Conservation (phyloP, 2,888 invertebrate genomes). For the Colostygia pectinataria region DNA sequence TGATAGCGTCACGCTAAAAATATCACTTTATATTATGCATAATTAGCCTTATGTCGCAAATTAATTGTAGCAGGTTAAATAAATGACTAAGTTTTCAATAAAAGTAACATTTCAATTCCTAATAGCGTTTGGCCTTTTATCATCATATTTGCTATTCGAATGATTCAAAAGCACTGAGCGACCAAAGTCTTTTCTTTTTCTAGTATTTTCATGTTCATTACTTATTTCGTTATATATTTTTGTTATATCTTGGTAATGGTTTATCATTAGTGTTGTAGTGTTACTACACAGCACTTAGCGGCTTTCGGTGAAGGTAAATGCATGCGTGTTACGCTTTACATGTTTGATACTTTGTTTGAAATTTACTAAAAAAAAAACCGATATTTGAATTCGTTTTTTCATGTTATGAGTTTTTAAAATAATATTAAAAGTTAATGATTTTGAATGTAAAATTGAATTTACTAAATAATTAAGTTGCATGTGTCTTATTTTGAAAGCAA, state of each 20-base stretch:
- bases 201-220: slow-evolving; percentile 49
- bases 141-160: no score
- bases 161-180: slow-evolving; percentile 28
- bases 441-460: not conserved
- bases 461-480: slow-evolving; percentile 45
- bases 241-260: slow-evolving; percentile 48
- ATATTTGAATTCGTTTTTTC: no score
- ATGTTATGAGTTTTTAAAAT: no score
- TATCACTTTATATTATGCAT: no score
- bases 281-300: slow-evolving; percentile 61
- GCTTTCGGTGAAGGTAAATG: slow-evolving; percentile 79
- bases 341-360: slow-evolving; percentile 44
- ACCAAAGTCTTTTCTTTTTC: slow-evolving; percentile 50
- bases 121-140: no score
- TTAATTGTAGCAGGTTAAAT: no score
- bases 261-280: slow-evolving; percentile 62
- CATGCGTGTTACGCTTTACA: slow-evolving; percentile 69
- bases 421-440: not conserved
- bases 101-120: no score
- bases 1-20: no score
- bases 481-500: slow-evolving; percentile 48
- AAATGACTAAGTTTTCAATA: not conserved
- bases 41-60: no score
- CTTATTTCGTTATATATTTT: slow-evolving; percentile 33
- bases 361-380: slow-evolving; percentile 21